These are phyloP conservation scores for Tachyglossus aculeatus DNA, from an alignment of 2,797 vertebrate genomes.

Conservation along the genomic window DNA sequence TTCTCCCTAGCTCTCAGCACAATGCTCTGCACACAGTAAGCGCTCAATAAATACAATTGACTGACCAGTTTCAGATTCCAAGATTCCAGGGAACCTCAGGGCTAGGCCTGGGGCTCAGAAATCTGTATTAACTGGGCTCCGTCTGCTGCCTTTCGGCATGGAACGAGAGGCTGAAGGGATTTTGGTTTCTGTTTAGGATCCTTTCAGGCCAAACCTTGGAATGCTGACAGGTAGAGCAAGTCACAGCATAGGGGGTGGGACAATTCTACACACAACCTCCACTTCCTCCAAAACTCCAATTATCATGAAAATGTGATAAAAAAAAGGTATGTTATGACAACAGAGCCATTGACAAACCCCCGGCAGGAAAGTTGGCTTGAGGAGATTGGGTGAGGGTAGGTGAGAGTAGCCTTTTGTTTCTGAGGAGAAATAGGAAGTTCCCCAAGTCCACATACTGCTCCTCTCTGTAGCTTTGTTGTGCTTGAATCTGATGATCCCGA, in stretches of 20 bases:
- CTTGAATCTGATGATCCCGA: background rate
- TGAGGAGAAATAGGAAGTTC: background rate
- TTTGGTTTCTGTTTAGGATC: conserved; percentile 53
- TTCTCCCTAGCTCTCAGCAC: too few species aligned
- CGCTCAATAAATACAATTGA: too few species aligned
- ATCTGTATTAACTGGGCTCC: background rate
- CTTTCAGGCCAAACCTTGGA: conserved; percentile 38
- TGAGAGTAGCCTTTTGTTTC: background rate
- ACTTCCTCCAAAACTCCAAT: background rate
- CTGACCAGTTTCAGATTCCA: too few species aligned
- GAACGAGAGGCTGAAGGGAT: background rate
- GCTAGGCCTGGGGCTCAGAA: conserved; percentile 35
- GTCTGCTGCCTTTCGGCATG: background rate
- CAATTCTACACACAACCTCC: conserved; percentile 1
- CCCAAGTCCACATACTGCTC: too few species aligned
- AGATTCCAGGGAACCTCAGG: too few species aligned
- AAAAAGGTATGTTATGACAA: background rate
- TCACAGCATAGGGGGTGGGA: conserved; percentile 21
- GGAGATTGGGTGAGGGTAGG: background rate
- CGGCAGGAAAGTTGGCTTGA: background rate
- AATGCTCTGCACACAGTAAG: too few species aligned
- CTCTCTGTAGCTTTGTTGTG: background rate
- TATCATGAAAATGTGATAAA: background rate
- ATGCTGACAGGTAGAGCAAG: conserved; percentile 56
- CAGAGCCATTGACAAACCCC: background rate